Evolutionary conservation across 2,113 vertebrate species (phyloP).

Genomic region (Phalacrocorax carbo): DNA sequence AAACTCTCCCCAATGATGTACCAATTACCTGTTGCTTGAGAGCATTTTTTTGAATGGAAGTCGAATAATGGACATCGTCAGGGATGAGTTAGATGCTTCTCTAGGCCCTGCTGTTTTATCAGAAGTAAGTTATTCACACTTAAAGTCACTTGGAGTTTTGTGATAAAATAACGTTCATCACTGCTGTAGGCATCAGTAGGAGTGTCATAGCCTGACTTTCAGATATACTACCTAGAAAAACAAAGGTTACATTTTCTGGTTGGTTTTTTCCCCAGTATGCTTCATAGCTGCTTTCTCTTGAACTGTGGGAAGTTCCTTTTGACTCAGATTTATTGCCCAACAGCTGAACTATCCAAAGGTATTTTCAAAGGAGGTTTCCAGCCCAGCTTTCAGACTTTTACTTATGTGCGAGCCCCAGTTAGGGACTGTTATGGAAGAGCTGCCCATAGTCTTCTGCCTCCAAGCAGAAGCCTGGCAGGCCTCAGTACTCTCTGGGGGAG

Average conservation of each 20-base stretch:
- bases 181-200: background rate
- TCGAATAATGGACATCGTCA: background rate
- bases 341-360: background rate
- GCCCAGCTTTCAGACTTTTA: background rate
- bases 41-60: background rate
- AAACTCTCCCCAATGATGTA: background rate
- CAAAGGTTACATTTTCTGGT: background rate
- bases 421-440: background rate
- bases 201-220: background rate
- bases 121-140: background rate
- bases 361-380: background rate
- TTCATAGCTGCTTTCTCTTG: background rate
- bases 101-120: background rate
- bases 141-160: background rate
- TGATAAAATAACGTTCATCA: background rate
- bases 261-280: fast-evolving
- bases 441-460: background rate
- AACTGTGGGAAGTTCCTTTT: background rate
- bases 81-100: background rate
- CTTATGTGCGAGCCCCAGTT: background rate
- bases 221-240: background rate
- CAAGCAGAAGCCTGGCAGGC: background rate
- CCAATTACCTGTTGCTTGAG: background rate
- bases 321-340: background rate
- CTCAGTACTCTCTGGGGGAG: background rate